Evolutionary conservation across 1,140 invertebrate species (phyloP).

Genomic region (Pachypsylla venusta): DNA sequence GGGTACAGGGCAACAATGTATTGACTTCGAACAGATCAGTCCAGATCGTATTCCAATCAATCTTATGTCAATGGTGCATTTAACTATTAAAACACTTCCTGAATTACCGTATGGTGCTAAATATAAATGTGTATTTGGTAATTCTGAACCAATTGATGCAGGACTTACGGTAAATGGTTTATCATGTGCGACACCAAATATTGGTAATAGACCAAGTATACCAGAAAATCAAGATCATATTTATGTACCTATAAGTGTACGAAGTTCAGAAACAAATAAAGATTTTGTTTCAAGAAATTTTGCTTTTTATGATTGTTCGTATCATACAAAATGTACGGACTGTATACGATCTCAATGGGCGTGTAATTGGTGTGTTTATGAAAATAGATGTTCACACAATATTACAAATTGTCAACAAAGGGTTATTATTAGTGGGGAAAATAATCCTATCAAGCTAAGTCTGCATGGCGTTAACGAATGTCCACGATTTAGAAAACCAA

Average conservation of each 20-base stretch:
- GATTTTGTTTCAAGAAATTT: constrained; percentile 89
- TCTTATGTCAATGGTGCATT: constrained; percentile 61
- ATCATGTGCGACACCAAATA: constrained; percentile 67
- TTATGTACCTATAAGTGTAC: constrained; percentile 77
- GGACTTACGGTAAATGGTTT: constrained; percentile 61
- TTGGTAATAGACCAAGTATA: constrained; percentile 61
- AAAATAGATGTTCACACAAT: constrained; percentile 85
- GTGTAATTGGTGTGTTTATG: constrained; percentile 92
- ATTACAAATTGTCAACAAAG: constrained; percentile 60
- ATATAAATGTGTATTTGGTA: constrained; percentile 86
- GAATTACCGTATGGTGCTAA: constrained; percentile 75
- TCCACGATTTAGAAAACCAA: constrained; percentile 54
- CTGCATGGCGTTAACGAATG: constrained; percentile 62
- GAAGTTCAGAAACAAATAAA: constrained; percentile 84
- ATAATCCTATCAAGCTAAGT: constrained; percentile 51
- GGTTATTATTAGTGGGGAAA: constrained; percentile 64
- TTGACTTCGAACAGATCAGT: constrained; percentile 83
- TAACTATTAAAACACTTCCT: constrained; percentile 77
- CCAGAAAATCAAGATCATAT: constrained; percentile 71
- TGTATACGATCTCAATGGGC: constrained; percentile 81
- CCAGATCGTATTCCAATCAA: constrained; percentile 79
- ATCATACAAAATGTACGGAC: constrained; percentile 67
- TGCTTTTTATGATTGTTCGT: constrained; percentile 85
- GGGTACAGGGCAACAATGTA: constrained; percentile 82
- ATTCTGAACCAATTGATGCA: constrained; percentile 70